Base-by-base conservation (phyloP, 2,797 vertebrate genomes). In the Etheostoma perlongum region DNA sequence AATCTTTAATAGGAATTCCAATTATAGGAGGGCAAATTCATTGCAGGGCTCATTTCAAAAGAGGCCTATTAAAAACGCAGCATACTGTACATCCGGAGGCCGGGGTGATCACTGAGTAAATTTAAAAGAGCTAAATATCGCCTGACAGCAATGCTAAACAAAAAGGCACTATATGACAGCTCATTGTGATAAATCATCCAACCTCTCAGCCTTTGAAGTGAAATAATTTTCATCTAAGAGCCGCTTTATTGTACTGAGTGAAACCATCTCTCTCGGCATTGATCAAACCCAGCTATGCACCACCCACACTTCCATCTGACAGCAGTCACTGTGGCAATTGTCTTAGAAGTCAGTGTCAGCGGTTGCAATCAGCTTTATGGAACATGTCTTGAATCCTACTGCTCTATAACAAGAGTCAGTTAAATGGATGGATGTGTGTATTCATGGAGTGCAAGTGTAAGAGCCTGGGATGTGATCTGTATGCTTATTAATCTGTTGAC, bases 181-280 rank as follows among this genome's bases (percentile, higher is more conserved):
- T 81, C 80, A 77, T 82, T 87, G 87, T 85, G 85, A 89, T 93
- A 78, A 87, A 89, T 90, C 84, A 91, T 79, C 79, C 80, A 85
- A 76, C 75, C 82, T 88, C 82, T 88, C 82, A 84, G 87, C 76
- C 76, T 81, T 85, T 83, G 78, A 89, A 89, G 84, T 82, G 78
- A 78, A 91, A 90, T 92, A 55, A 90, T 88, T 91, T 87, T 84
- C 84, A 88, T 88, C 72, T 74, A 81, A 90, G 83, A 85, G 85
- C 75, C 3, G 74, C 88, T 86, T 91, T 86, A 89, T 87, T 85
- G 82, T 87, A 88, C 81, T 77, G 91, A 92, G 79, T 89, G 81
- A 78, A 78, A 72, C 76, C 0, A 47, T 87, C 85, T 82, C 84
- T 74, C 71, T 70, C 51, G 47, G 81, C 83, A 89, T 82, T 91